Conservation (phyloP, 2,888 invertebrate species). For the Yponomeuta plumbellus region DNA sequence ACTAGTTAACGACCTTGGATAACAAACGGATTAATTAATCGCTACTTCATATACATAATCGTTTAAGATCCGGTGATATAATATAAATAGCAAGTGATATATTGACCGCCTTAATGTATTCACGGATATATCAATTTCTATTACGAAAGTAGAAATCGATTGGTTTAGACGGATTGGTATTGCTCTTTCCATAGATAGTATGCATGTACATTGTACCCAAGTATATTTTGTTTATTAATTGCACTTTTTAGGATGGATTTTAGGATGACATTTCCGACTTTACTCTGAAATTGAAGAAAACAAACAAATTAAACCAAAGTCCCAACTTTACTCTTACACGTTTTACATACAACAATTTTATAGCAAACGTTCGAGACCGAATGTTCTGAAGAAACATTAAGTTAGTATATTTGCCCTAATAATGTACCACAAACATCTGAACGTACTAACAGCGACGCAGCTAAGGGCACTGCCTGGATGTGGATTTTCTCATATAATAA, state of each 20-base stretch:
- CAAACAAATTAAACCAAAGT: constrained; percentile 16
- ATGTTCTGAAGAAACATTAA: neutral
- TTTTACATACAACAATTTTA: neutral
- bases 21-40: neutral
- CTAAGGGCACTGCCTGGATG: constrained; percentile 19
- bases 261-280: constrained; percentile 96
- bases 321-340: neutral
- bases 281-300: constrained; percentile 75
- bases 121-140: neutral
- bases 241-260: too few species aligned
- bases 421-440: constrained; percentile 20
- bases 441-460: constrained; percentile 9
- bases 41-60: neutral
- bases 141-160: neutral
- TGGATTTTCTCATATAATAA: too few species aligned
- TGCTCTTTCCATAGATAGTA: neutral
- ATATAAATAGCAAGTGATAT: neutral
- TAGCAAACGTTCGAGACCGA: constrained; percentile 8
- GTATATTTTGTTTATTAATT: too few species aligned
- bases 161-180: neutral
- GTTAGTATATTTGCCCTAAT: constrained; percentile 12
- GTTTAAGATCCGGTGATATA: neutral
- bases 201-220: too few species aligned
- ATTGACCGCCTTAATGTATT: neutral
- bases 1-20: neutral